phyloP scores from a whole-genome alignment of 1,140 invertebrate genomes.

The Hyles vespertilio region DNA sequence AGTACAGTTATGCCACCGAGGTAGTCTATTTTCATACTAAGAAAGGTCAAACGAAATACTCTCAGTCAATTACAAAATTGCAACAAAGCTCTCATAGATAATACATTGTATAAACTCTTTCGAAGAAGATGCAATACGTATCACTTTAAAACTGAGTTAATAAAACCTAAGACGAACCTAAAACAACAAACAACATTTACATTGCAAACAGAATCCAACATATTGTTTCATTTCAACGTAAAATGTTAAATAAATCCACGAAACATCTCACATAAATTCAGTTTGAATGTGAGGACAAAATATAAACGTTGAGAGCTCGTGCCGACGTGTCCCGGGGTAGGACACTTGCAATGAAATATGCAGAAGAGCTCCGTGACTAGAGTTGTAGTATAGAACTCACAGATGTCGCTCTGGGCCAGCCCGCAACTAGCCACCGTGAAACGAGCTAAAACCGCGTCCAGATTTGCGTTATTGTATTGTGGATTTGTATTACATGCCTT shows the following conservation, averaged over 20 bases:
- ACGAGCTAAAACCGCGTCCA: slow-evolving; percentile 17
- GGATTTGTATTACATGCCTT: slow-evolving; percentile 12
- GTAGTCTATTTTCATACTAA: too few relatives aligned
- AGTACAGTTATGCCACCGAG: too few relatives aligned
- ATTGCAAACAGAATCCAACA: neutral
- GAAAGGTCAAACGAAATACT: too few relatives aligned
- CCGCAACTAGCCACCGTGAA: slow-evolving; percentile 21
- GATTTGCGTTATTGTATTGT: slow-evolving; percentile 16
- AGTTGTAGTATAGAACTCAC: slow-evolving; percentile 13
- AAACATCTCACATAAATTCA: slow-evolving; percentile 18
- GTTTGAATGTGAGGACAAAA: slow-evolving; percentile 23
- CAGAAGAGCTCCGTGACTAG: slow-evolving; percentile 12
- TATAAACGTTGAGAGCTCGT: slow-evolving; percentile 12
- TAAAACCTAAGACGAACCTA: too few relatives aligned
- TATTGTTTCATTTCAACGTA: slow-evolving; percentile 4
- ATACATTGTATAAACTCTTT: too few relatives aligned
- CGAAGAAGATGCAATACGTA: too few relatives aligned
- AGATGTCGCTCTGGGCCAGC: slow-evolving; percentile 11
- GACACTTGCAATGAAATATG: slow-evolving; percentile 29
- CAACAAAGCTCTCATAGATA: too few relatives aligned
- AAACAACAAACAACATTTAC: too few relatives aligned
- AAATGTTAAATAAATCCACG: slow-evolving; percentile 3
- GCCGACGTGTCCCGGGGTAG: slow-evolving; percentile 13
- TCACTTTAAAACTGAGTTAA: too few relatives aligned
- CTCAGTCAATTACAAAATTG: too few relatives aligned